These are phyloP conservation scores for Spermophilus dauricus DNA, from an alignment of 2,113 vertebrate genomes.

Conservation along the genomic window DNA sequence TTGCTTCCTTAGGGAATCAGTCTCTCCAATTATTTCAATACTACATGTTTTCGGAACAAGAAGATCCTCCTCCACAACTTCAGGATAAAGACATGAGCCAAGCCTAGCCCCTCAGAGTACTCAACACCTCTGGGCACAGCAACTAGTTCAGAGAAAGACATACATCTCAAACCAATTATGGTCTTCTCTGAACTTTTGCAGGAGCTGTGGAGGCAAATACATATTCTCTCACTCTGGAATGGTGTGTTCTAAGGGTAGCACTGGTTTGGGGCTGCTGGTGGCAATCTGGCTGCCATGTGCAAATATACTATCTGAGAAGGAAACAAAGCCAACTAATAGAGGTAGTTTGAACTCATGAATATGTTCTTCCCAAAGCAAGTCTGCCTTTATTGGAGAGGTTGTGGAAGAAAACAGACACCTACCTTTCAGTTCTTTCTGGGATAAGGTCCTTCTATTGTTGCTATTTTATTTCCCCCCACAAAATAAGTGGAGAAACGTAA, in stretches of 20 bases:
- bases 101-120: neutral
- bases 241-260: neutral
- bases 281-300: neutral
- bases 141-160: conserved; percentile 13
- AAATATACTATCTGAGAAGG: neutral
- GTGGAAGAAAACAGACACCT: neutral
- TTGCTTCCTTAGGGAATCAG: neutral
- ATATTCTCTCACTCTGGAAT: neutral
- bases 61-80: neutral
- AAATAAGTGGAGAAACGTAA: conserved; percentile 22
- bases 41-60: neutral
- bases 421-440: neutral
- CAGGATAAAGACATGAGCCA: neutral
- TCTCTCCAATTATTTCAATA: conserved; percentile 49
- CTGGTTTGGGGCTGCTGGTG: neutral
- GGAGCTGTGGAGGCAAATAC: neutral
- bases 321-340: neutral
- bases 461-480: conserved; percentile 13
- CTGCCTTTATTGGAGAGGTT: conserved; percentile 35
- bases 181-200: neutral
- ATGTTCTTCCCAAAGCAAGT: conserved; percentile 18
- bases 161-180: neutral
- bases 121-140: neutral
- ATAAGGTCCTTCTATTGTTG: neutral
- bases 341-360: conserved; percentile 32